A percentile compares a stretch with the other conserved stretches of the same genome.
Conservation (phyloP, 2,888 invertebrate genomes). For the Mimumesa dahlbomi region DNA sequence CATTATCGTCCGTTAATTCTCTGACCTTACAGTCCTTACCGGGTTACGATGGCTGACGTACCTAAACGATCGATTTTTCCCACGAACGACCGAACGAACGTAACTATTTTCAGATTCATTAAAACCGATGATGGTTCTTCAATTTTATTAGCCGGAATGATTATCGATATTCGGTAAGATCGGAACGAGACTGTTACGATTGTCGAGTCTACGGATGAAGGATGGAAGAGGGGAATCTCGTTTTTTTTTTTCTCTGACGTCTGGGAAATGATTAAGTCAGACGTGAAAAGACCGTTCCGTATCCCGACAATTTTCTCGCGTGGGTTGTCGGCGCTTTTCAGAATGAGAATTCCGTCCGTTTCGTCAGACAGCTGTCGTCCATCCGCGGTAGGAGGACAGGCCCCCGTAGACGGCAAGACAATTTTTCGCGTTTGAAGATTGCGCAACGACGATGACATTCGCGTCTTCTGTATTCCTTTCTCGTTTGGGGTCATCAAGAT, state of each 20-base stretch:
- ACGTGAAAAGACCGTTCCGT: neutral
- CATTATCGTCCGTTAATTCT: slow-evolving; percentile 58
- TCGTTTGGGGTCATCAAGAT: slow-evolving; percentile 73
- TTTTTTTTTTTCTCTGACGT: slow-evolving; percentile 1
- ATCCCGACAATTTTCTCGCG: slow-evolving; percentile 37
- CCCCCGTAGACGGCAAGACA: slow-evolving; percentile 17
- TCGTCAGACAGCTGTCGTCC: slow-evolving; percentile 60
- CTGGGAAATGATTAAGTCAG: slow-evolving; percentile 12
- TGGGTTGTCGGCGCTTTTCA: slow-evolving; percentile 21
- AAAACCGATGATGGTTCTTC: too few relatives aligned
- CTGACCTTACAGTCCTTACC: slow-evolving; percentile 14
- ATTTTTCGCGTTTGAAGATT: slow-evolving; percentile 48
- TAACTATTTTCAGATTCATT: too few relatives aligned
- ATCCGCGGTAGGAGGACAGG: slow-evolving; percentile 31
- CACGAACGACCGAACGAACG: too few relatives aligned
- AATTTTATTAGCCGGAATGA: too few relatives aligned
- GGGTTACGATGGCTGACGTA: slow-evolving; percentile 32
- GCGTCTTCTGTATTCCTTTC: slow-evolving; percentile 62
- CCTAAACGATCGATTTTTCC: slow-evolving; percentile 31
- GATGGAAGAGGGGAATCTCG: neutral
- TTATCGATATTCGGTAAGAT: too few relatives aligned
- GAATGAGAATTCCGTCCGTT: slow-evolving; percentile 56
- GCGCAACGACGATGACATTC: slow-evolving; percentile 72
- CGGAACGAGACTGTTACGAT: too few relatives aligned
- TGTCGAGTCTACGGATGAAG: too few relatives aligned